Evolutionary conservation across 2,888 invertebrate genomes (phyloP).

Genomic region (Drosophila percnosoma): DNA sequence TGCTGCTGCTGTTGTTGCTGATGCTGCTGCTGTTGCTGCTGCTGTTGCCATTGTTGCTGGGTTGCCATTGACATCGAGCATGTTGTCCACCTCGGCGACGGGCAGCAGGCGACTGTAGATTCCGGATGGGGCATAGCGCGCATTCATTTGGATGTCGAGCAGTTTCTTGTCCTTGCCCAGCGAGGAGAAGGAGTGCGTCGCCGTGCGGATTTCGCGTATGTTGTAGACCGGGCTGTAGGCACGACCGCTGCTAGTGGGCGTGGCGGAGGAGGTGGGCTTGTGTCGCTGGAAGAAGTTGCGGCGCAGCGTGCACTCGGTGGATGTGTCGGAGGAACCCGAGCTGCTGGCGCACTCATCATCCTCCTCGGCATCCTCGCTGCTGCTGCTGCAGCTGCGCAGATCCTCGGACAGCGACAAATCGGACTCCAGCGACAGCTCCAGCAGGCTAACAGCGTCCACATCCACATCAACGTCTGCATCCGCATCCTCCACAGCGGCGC

Average conservation of each 20-base stretch:
- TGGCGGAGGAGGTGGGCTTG: conserved; percentile 15
- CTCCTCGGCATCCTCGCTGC: conserved; percentile 66
- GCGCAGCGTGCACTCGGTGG: conserved; percentile 74
- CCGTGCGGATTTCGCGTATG: conserved; percentile 84
- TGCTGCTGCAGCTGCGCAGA: conserved; percentile 72
- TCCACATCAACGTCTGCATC: conserved; percentile 41
- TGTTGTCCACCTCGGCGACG: conserved; percentile 51
- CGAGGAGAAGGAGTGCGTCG: conserved; percentile 84
- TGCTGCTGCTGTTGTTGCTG: conserved; percentile 3
- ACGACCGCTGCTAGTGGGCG: conserved; percentile 27
- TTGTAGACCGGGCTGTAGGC: conserved; percentile 85
- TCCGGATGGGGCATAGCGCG: conserved; percentile 69
- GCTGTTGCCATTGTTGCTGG: conserved; percentile 17
- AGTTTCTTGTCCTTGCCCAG: conserved; percentile 85
- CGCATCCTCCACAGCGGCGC: conserved; percentile 56
- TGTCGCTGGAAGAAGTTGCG: conserved; percentile 60
- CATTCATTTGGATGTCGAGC: conserved; percentile 83
- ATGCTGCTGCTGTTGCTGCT: not conserved
- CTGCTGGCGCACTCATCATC: conserved; percentile 78
- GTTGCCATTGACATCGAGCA: conserved; percentile 66
- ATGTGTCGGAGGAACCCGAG: conserved; percentile 80
- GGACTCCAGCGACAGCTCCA: conserved; percentile 82
- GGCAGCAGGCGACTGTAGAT: conserved; percentile 63
- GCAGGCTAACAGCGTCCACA: conserved; percentile 66
- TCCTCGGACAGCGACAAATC: conserved; percentile 77